Conservation (phyloP, 2,888 invertebrate genomes). For the Mantis religiosa region DNA sequence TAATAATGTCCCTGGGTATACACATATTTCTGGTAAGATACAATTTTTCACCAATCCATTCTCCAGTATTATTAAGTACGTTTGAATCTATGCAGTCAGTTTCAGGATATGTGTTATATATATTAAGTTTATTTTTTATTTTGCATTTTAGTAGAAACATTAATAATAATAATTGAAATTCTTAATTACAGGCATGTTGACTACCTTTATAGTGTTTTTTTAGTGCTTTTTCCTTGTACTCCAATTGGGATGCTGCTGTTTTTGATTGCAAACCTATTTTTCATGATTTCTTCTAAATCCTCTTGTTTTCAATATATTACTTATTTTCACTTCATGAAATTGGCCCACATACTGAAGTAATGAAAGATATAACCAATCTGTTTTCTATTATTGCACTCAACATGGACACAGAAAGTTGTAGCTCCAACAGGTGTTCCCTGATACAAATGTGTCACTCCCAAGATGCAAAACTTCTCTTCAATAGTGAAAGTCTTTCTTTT, state of each 20-base stretch:
- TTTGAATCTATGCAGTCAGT: neutral
- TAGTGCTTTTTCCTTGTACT: neutral
- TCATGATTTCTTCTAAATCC: neutral
- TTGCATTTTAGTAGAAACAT: neutral
- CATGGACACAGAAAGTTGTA: neutral
- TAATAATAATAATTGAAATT: neutral
- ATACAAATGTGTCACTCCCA: neutral
- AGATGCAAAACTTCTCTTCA: neutral
- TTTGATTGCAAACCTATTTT: neutral
- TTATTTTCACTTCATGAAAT: too few relatives aligned
- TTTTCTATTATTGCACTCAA: neutral
- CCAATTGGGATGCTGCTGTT: neutral
- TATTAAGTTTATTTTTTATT: too few relatives aligned
- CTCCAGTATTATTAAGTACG: neutral
- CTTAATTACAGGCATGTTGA: neutral
- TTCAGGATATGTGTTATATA: neutral
- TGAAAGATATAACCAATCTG: too few relatives aligned
- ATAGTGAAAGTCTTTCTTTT: neutral
- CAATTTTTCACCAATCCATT: neutral
- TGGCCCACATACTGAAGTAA: too few relatives aligned
- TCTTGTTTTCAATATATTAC: too few relatives aligned
- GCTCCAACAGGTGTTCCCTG: neutral
- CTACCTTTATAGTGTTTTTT: neutral
- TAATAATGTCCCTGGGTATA: neutral
- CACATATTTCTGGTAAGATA: neutral